These are phyloP conservation scores for Hycleus cichorii DNA, from an alignment of 1,140 invertebrate genomes.

Conservation along the genomic window DNA sequence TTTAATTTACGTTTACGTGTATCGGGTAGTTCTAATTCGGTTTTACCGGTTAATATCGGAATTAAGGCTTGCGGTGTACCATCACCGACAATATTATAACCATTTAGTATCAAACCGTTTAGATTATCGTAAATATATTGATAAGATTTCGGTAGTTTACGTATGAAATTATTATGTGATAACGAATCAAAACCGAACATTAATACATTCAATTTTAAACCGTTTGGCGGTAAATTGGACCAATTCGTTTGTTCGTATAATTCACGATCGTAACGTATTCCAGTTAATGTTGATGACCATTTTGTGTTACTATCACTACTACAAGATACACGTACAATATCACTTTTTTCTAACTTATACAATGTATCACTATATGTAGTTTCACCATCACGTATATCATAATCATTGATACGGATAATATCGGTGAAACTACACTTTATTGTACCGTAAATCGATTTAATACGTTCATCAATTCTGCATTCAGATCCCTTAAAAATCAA, in stretches of 20 bases:
- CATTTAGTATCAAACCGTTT: conserved; percentile 63
- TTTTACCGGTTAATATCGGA: conserved; percentile 83
- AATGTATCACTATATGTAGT: conserved; percentile 47
- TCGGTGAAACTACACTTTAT: conserved; percentile 53
- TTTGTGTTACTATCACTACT: conserved; percentile 31
- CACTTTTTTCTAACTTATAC: conserved; percentile 54
- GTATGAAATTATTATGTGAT: conserved; percentile 76
- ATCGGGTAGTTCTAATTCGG: conserved; percentile 81
- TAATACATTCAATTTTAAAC: conserved; percentile 64
- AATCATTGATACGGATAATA: conserved; percentile 55
- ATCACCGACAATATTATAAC: conserved; percentile 85
- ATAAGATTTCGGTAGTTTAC: conserved; percentile 77
- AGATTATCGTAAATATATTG: conserved; percentile 64
- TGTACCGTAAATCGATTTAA: conserved; percentile 43
- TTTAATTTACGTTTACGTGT: conserved; percentile 63
- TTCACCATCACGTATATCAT: conserved; percentile 43
- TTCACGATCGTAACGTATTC: conserved; percentile 46
- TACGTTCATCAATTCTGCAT: conserved; percentile 47
- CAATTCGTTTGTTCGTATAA: conserved; percentile 44
- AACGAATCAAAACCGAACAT: conserved; percentile 91
- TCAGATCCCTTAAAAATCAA: conserved; percentile 42
- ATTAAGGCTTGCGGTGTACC: conserved; percentile 89
- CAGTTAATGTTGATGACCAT: conserved; percentile 53
- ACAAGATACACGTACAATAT: conserved; percentile 54
- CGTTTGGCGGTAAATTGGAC: conserved; percentile 43